Conservation (phyloP, 2,113 vertebrate species). For the Channa maculata region DNA sequence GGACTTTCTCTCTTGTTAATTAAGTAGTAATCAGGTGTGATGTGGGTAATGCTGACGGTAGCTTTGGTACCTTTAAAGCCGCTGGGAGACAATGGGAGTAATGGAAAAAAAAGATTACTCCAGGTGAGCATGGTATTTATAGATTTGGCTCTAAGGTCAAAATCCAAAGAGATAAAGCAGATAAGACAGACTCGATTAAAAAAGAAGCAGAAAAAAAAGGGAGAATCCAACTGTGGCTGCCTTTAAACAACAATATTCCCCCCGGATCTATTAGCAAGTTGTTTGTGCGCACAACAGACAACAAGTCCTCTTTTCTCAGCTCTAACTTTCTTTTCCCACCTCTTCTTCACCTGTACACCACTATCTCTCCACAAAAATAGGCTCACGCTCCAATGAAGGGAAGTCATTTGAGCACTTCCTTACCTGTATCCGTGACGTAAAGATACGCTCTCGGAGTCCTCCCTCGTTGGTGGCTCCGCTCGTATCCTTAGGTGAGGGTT, state of each 20-base stretch:
- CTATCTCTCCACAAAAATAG: conserved; percentile 42
- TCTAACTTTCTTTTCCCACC: conserved; percentile 2
- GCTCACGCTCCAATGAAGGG: conserved; percentile 1
- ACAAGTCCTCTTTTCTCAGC: conserved; percentile 18
- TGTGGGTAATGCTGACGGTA: conserved; percentile 48
- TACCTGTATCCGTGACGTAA: conserved; percentile 74
- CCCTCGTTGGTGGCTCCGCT: conserved; percentile 66
- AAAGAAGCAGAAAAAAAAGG: background rate
- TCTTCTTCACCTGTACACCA: background rate
- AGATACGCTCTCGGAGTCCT: conserved; percentile 53
- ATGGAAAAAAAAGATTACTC: conserved; percentile 59
- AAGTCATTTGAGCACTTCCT: conserved; percentile 54
- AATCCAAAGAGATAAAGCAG: conserved; percentile 31
- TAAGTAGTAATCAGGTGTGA: conserved; percentile 58
- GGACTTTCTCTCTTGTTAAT: conserved; percentile 58
- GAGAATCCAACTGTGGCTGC: conserved; percentile 11
- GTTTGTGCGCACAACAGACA: conserved; percentile 9
- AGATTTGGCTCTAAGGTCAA: conserved; percentile 27
- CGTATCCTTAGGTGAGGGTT: conserved; percentile 79
- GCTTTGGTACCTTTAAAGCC: conserved; percentile 41
- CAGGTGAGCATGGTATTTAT: conserved; percentile 44
- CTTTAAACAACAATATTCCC: conserved; percentile 22
- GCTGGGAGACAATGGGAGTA: conserved; percentile 46
- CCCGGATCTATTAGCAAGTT: conserved; percentile 17
- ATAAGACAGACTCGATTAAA: background rate